Base-by-base conservation (phyloP, 2,888 invertebrate genomes). In the Latrodectus elegans region DNA sequence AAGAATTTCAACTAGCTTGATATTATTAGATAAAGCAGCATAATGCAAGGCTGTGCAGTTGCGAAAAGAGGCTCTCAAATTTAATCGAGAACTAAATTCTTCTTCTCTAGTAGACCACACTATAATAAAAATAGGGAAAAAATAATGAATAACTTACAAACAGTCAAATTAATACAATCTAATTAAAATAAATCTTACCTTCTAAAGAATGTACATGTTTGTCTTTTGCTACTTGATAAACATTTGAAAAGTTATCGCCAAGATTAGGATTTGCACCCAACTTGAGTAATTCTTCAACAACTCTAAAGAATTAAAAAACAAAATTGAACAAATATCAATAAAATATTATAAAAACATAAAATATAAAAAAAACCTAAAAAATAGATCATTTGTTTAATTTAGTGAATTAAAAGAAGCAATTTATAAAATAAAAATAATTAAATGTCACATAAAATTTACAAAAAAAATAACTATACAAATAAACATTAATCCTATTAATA, bases 31-130 rank as follows among this genome's bases (percentile, higher is more conserved):
- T 71, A 97, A 93, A 77, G 95, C 96, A 12, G 97, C 97, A 93
- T 97, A 97, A 92, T 97, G 97, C 89, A 97, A 93, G 75, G 97
- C 95, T 82, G 97, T 97, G 93, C 96, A 97, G 55, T 96, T 97
- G 51, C 95, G 94, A 92, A 96, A 97, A 11, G 95, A 95, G 0
- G 95, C 96, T 91, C 95, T 94, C 90, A 94, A 92, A 87, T 92
- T 93, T 53, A 94, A 91, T 70, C 94, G 92, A 90, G 94, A 94
- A 90, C 95, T 95, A 93, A 97, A 97, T 92, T 97, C 96, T 89
- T 96, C 95, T 92, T 97, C 97, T 89, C 97, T 94, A 53, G 94
- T 90, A 49, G 92, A 91, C 89, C 93, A 90, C 60, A 93, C 93
- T 92, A 88, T 10, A 91, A 90, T 14, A 60, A 55, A 84, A 14